Conservation (phyloP, 2,797 vertebrate genomes). For the Cygnus olor region DNA sequence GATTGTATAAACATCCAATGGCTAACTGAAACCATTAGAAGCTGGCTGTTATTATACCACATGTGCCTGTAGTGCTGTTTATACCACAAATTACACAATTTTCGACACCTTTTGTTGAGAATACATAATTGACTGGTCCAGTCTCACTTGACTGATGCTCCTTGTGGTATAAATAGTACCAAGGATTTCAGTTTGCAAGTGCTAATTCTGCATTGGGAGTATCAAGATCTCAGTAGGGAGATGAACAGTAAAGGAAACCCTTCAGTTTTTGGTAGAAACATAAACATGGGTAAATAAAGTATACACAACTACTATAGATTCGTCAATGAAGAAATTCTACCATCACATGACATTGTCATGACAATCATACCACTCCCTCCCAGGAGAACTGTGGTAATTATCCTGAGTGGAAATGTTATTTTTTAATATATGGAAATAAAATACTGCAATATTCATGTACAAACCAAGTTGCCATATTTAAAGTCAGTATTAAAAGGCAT, state of each 20-base stretch:
- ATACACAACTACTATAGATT: conserved; percentile 82
- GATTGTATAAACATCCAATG: background rate
- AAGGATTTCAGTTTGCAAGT: background rate
- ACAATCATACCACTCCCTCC: conserved; percentile 83
- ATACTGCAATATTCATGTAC: conserved; percentile 81
- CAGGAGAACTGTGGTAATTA: conserved; percentile 66
- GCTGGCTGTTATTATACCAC: background rate
- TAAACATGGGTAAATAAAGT: conserved; percentile 79
- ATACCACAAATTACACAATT: rapidly evolving
- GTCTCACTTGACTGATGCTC: background rate
- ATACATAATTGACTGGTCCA: background rate
- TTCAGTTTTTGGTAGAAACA: conserved; percentile 57
- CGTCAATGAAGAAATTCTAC: conserved; percentile 85
- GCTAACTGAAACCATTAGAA: background rate
- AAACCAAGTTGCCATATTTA: conserved; percentile 75
- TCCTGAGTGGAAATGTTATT: conserved; percentile 81
- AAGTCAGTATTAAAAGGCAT: conserved; percentile 78
- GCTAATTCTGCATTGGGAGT: conserved; percentile 38
- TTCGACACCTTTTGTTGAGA: background rate
- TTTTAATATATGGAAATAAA: conserved; percentile 80
- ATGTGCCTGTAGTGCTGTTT: background rate
- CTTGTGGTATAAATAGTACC: background rate
- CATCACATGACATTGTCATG: conserved; percentile 87
- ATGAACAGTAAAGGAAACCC: conserved; percentile 33
- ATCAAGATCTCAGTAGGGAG: conserved; percentile 57